Conservation (phyloP, 2,797 vertebrate genomes). For the Lagocephalus sceleratus region DNA sequence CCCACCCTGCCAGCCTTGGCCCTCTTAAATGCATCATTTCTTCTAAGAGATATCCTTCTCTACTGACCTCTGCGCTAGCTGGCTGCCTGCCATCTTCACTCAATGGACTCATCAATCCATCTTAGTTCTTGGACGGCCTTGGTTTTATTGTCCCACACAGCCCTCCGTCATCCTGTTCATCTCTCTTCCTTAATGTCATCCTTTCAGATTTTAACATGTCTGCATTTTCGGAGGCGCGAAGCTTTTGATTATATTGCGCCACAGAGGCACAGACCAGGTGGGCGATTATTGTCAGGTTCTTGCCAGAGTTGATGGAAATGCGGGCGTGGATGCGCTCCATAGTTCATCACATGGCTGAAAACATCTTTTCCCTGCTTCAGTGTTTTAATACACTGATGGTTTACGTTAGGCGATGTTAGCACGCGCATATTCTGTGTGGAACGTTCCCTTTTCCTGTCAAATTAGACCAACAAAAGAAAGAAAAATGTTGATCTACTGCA, state of each 20-base stretch:
- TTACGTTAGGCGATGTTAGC: constrained; percentile 32
- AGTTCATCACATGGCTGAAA: no score
- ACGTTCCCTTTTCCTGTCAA: no score
- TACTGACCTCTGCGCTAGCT: constrained; percentile 76
- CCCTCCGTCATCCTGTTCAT: constrained; percentile 71
- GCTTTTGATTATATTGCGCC: constrained; percentile 62
- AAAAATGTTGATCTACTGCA: constrained; percentile 8
- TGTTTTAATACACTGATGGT: constrained; percentile 26
- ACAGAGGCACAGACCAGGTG: constrained; percentile 47
- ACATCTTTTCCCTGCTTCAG: no score
- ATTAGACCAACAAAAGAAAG: no score
- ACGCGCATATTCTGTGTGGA: constrained; percentile 38
- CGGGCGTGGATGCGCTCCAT: constrained; percentile 12
- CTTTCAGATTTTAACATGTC: constrained; percentile 75
- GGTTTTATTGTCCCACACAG: constrained; percentile 79
- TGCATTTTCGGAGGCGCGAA: constrained; percentile 69
- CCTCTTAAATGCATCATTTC: constrained; percentile 79
- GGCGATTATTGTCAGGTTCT: constrained; percentile 62
- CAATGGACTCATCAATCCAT: constrained; percentile 81
- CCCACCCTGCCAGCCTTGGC: constrained; percentile 72
- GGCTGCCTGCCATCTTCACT: constrained; percentile 75
- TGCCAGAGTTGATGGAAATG: constrained; percentile 19
- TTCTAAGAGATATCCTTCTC: constrained; percentile 77
- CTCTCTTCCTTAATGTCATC: constrained; percentile 77
- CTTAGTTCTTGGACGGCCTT: constrained; percentile 77